Evolutionary conservation across 2,888 invertebrate genomes (phyloP).

Genomic region (Ophion ellenae): DNA sequence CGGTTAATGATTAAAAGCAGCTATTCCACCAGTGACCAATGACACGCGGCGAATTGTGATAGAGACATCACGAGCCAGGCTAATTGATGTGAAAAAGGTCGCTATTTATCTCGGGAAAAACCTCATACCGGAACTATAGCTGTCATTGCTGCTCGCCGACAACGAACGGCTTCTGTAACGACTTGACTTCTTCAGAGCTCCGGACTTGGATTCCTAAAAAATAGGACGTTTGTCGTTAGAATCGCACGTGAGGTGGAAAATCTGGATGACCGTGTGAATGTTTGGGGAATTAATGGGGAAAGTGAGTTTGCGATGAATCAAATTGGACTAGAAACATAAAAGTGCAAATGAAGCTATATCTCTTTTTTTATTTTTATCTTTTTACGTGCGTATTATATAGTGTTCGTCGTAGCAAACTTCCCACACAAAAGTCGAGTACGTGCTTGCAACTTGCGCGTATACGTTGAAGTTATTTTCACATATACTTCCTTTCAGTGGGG

Average conservation of each 20-base stretch:
- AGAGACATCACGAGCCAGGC: not conserved
- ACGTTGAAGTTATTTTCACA: not conserved
- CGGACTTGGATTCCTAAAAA: conserved; percentile 87
- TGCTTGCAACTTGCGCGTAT: not conserved
- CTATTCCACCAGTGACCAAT: conserved; percentile 18
- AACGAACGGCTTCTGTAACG: conserved; percentile 95
- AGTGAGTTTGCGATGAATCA: conserved; percentile 75
- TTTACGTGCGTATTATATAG: conserved; percentile 59
- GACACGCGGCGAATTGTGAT: conserved; percentile 19
- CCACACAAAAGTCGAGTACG: not conserved
- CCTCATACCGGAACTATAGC: conserved; percentile 93
- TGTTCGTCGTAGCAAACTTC: conserved; percentile 8
- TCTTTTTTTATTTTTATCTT: conserved; percentile 38
- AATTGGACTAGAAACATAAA: conserved; percentile 78
- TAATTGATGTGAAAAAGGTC: not conserved
- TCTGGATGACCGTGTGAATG: not conserved
- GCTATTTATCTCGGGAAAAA: conserved; percentile 14
- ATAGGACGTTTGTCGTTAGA: conserved; percentile 49
- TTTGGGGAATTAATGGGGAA: conserved; percentile 42
- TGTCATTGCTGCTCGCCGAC: conserved; percentile 97
- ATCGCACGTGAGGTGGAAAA: not conserved
- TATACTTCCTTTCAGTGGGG: conserved; percentile 2
- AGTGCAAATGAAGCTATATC: conserved; percentile 79
- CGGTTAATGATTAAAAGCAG: conserved; percentile 25
- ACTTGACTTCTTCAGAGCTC: conserved; percentile 94